These are phyloP conservation scores for Petrolisthes cinctipes DNA, from an alignment of 2,888 invertebrate species.

Conservation along the genomic window DNA sequence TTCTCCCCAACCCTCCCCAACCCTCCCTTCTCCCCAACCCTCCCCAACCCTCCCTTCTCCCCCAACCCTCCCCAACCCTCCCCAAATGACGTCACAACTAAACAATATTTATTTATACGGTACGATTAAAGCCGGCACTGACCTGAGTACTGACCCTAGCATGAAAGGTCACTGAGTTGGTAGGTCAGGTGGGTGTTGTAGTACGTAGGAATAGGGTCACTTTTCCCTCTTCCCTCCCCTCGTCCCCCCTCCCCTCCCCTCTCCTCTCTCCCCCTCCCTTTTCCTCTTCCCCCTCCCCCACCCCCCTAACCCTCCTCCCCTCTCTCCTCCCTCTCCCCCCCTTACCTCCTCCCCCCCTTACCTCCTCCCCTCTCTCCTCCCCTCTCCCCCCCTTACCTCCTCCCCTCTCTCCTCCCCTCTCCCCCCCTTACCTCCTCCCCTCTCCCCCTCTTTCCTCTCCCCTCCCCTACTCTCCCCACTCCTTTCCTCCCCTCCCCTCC, in stretches of 20 bases:
- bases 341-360: neutral
- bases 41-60: neutral
- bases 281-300: neutral
- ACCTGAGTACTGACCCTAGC: no score
- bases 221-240: neutral
- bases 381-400: neutral
- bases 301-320: neutral
- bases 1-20: neutral
- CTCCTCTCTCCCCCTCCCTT: neutral
- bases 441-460: neutral
- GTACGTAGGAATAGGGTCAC: no score
- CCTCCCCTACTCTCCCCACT: neutral
- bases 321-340: neutral
- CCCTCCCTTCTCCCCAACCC: neutral
- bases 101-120: no score
- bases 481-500: neutral
- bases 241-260: constrained; percentile 7
- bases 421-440: neutral
- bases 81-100: no score
- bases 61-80: neutral
- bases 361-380: no score
- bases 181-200: no score
- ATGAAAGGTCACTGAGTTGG: no score
- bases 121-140: no score
- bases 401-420: neutral